Base-by-base conservation (phyloP, 2,888 invertebrate species). In the Monoplex corrugatus region DNA sequence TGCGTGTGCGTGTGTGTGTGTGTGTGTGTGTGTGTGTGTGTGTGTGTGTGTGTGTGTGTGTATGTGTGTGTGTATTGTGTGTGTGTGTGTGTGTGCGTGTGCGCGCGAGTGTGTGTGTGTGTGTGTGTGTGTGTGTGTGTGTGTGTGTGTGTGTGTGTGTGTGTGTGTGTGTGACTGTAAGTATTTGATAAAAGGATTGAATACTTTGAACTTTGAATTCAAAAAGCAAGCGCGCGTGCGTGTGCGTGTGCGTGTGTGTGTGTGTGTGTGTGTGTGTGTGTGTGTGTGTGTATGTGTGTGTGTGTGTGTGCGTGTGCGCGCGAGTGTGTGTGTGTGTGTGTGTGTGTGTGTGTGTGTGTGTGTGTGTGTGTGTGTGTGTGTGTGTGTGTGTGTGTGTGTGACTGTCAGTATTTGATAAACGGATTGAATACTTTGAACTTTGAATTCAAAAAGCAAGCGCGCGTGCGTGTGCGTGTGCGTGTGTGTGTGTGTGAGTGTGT, bases 201-300 rank as follows among this genome's bases (percentile, higher is more conserved):
- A n/a, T n/a, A n/a, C n/a, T n/a, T n/a, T n/a, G n/a, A n/a, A n/a
- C n/a, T n/a, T n/a, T n/a, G n/a, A n/a, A n/a, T n/a, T n/a, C n/a
- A n/a, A n/a, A n/a, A n/a, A n/a, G n/a, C n/a, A n/a, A n/a, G n/a
- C n/a, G n/a, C n/a, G n/a, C n/a, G n/a, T n/a, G n/a, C 28, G 72
- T 72, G 72, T 72, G 10, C n/a, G n/a, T n/a, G n/a, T n/a, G n/a
- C n/a, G n/a, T n/a, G n/a, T n/a, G n/a, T n/a, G n/a, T n/a, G n/a
- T 72, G 72, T 72, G 72, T 72, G 72, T 72, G 72, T 72, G 72
- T 72, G 72, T 68, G 63, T 68, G 63, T 68, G 32, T 72, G 72
- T 72, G 72, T 72, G 72, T 72, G 32, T 32, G 72, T 72, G 35
- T 32, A 35, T 72, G 32, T 72, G 72, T 35, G 32, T 32, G 72